Conservation (phyloP, 2,113 vertebrate species). For the Platanista minor region DNA sequence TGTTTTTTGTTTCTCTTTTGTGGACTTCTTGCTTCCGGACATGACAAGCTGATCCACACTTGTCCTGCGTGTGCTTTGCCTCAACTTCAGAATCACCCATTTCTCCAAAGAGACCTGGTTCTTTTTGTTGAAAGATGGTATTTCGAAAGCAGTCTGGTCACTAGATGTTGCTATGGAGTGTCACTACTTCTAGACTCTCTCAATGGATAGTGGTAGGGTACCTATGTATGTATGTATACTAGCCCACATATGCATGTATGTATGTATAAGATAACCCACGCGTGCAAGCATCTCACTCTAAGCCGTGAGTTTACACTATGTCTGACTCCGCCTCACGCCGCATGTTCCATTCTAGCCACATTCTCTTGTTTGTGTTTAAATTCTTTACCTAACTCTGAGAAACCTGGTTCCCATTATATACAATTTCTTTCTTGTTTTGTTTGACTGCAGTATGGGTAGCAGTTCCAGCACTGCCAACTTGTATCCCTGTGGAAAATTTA, state of each 20-base stretch:
- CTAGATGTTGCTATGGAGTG: background rate
- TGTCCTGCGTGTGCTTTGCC: background rate
- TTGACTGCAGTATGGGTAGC: background rate
- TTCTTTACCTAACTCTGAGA: background rate
- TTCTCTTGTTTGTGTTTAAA: background rate
- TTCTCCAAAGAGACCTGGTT: background rate
- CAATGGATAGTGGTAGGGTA: no score
- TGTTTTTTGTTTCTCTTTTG: background rate
- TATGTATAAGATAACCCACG: no score
- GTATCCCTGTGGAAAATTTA: background rate
- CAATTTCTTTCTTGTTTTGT: background rate
- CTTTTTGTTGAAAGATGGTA: background rate
- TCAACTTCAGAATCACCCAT: background rate
- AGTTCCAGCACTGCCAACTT: background rate
- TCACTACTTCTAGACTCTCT: background rate
- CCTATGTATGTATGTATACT: no score
- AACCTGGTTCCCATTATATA: background rate
- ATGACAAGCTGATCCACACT: background rate
- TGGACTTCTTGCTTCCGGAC: background rate
- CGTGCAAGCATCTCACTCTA: no score
- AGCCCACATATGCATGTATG: accelerated
- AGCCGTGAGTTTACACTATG: background rate
- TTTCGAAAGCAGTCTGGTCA: background rate
- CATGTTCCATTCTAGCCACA: background rate
- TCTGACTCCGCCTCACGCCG: background rate